phyloP scores from a whole-genome alignment of 2,888 invertebrate genomes.

The Abscondita cerata region DNA sequence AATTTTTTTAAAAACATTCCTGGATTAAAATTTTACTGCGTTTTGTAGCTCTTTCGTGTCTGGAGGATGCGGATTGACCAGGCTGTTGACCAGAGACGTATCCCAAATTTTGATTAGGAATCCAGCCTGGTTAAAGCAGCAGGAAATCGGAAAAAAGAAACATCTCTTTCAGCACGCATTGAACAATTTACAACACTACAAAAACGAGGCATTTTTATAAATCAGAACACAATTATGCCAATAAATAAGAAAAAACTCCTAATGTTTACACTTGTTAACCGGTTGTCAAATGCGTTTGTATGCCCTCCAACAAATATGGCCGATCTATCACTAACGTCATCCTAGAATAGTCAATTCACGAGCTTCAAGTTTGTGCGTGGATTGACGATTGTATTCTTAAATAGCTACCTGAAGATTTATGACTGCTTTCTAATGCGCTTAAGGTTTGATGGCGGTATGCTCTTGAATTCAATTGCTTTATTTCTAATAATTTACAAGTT shows the following conservation, averaged over 20 bases:
- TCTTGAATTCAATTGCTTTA: not conserved
- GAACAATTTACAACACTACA: not conserved
- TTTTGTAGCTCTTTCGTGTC: not conserved
- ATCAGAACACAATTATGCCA: too few species aligned
- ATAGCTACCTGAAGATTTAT: too few species aligned
- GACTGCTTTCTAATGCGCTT: not conserved
- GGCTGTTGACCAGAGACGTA: not conserved
- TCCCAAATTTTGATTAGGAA: not conserved
- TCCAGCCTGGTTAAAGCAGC: not conserved
- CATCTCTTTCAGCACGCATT: not conserved
- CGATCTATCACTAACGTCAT: not conserved
- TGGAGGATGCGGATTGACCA: not conserved
- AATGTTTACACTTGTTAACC: not conserved
- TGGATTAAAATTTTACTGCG: not conserved
- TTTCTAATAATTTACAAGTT: not conserved
- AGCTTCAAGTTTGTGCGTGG: too few species aligned
- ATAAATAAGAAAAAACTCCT: not conserved
- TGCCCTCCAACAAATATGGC: not conserved
- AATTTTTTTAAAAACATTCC: too few species aligned
- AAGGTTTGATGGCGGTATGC: not conserved
- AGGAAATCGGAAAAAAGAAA: not conserved
- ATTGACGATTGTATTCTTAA: too few species aligned
- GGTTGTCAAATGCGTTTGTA: not conserved
- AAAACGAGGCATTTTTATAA: not conserved
- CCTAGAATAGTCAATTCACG: too few species aligned